Conservation (phyloP, 2,797 vertebrate species). For the Cheirogaleus major region DNA sequence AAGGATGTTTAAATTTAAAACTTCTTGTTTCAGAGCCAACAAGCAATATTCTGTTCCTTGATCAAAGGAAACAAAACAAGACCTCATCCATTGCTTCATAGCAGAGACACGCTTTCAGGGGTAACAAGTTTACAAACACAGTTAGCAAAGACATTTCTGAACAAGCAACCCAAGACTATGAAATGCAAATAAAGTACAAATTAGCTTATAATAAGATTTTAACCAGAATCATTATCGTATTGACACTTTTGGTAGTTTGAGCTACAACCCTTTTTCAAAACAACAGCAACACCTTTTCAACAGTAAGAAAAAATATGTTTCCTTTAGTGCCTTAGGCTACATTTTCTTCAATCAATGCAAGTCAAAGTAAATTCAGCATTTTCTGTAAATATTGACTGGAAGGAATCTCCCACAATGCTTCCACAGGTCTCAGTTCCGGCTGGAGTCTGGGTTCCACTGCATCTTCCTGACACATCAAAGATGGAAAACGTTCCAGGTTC, state of each 20-base stretch:
- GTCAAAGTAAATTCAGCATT: conserved; percentile 29
- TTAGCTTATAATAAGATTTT: conserved; percentile 1
- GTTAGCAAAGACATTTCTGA: conserved; percentile 51
- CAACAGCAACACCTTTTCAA: conserved; percentile 23
- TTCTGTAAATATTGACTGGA: conserved; percentile 24
- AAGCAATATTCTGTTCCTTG: conserved; percentile 42
- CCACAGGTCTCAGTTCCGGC: not conserved
- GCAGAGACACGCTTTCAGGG: not conserved
- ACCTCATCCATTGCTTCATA: not conserved
- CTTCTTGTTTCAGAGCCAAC: conserved; percentile 52
- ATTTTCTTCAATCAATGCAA: conserved; percentile 54
- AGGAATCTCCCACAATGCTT: not conserved
- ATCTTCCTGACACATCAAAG: conserved; percentile 35
- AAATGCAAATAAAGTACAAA: conserved; percentile 47
- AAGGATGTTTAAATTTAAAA: conserved; percentile 59
- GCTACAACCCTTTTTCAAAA: not conserved
- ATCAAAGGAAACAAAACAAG: conserved; percentile 66
- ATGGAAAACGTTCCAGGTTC: not conserved
- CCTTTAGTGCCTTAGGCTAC: not conserved
- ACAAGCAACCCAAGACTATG: not conserved
- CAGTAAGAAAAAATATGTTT: not conserved
- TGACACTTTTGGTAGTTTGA: not conserved
- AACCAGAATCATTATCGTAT: conserved; percentile 16
- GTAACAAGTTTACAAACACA: not conserved
- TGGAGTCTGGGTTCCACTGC: not conserved